phyloP scores from a whole-genome alignment of 2,113 vertebrate species.

The Antechinus flavipes region DNA sequence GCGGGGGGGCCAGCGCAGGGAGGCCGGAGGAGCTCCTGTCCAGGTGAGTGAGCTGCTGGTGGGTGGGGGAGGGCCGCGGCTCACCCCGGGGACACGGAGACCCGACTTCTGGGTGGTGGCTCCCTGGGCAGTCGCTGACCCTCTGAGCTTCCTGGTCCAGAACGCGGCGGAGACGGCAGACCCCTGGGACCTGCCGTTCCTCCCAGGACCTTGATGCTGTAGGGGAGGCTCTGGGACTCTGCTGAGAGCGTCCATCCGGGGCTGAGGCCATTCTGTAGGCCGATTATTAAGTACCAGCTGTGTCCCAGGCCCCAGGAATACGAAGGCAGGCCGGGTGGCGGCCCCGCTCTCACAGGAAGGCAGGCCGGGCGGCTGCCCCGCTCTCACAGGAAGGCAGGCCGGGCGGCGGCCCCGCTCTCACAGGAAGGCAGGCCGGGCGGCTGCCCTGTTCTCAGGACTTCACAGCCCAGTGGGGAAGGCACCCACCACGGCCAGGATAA shows the following conservation, averaged over 20 bases:
- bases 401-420: neutral
- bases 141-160: neutral
- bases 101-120: neutral
- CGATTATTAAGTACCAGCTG: neutral
- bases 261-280: neutral
- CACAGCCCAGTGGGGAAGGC: neutral
- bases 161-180: fast-evolving
- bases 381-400: neutral
- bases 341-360: neutral
- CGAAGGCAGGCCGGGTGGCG: neutral
- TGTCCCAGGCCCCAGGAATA: neutral
- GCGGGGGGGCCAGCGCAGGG: neutral
- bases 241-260: neutral
- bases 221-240: neutral
- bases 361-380: neutral
- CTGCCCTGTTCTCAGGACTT: neutral
- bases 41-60: neutral
- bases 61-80: neutral
- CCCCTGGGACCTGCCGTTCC: neutral
- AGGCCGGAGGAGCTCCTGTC: neutral
- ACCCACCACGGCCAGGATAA: neutral
- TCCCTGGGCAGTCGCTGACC: neutral
- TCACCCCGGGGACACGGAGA: neutral
- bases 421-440: neutral
- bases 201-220: no score